phyloP scores from a whole-genome alignment of 2,113 vertebrate genomes.

The Coptodon bakossiorum region DNA sequence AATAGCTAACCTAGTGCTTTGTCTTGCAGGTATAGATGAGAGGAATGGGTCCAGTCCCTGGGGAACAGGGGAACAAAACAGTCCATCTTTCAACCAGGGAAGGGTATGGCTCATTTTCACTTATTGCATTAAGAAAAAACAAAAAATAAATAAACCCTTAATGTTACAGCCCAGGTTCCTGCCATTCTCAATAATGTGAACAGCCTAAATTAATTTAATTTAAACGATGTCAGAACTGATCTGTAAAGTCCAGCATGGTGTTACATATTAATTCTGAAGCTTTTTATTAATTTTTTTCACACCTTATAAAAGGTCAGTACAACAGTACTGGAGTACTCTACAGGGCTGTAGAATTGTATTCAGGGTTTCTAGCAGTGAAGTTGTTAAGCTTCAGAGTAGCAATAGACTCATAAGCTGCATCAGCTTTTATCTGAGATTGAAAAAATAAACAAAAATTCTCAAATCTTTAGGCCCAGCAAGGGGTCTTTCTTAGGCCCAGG shows the following conservation, averaged over 20 bases:
- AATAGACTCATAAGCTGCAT: background rate
- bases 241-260: background rate
- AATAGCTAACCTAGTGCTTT: conserved; percentile 30
- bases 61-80: conserved; percentile 83
- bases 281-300: background rate
- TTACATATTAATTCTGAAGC: background rate
- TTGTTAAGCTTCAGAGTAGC: background rate
- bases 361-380: background rate
- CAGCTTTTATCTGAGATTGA: background rate
- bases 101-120: conserved; percentile 72
- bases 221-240: background rate
- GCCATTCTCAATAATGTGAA: background rate
- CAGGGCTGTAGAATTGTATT: background rate
- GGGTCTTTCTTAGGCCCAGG: background rate
- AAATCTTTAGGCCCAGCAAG: background rate
- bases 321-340: background rate
- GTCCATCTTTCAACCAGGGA: conserved; percentile 82
- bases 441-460: background rate
- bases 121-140: background rate
- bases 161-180: background rate
- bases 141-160: background rate
- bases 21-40: conserved; percentile 83
- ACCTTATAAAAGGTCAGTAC: background rate
- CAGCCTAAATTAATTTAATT: background rate
- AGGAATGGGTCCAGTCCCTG: conserved; percentile 82